Evolutionary conservation across 1,140 invertebrate genomes (phyloP).

Genomic region (Limonius californicus): DNA sequence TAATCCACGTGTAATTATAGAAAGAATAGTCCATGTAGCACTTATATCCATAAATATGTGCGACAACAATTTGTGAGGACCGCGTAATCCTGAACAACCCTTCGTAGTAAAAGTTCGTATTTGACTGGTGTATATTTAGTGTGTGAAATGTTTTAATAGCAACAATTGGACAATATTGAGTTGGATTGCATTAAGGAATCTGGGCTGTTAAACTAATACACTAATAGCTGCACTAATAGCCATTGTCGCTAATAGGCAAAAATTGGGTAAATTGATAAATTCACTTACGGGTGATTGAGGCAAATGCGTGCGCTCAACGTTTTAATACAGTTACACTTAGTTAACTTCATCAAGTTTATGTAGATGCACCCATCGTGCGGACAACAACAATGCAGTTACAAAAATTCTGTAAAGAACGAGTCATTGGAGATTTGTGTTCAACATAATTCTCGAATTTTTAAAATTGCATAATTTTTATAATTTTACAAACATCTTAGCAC

Average conservation of each 20-base stretch:
- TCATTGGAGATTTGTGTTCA: too few relatives aligned
- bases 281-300: conserved; percentile 46
- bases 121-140: conserved; percentile 42
- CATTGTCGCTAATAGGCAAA: conserved; percentile 49
- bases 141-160: conserved; percentile 47
- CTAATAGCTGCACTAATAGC: conserved; percentile 48
- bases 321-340: conserved; percentile 12
- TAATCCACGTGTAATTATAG: too few relatives aligned
- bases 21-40: too few relatives aligned
- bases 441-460: too few relatives aligned
- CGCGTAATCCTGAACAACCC: conserved; percentile 29
- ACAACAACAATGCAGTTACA: too few relatives aligned
- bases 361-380: not conserved
- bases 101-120: conserved; percentile 36
- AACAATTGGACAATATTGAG: conserved; percentile 49
- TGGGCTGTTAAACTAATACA: conserved; percentile 47
- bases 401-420: too few relatives aligned
- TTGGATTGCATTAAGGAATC: conserved; percentile 49
- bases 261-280: conserved; percentile 52
- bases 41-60: too few relatives aligned
- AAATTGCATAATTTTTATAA: too few relatives aligned
- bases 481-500: too few relatives aligned
- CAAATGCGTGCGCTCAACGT: conserved; percentile 37
- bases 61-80: too few relatives aligned
- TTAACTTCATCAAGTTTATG: not conserved